These are phyloP conservation scores for Coregonus ussuriensis DNA, from an alignment of 2,797 vertebrate species.

Conservation along the genomic window DNA sequence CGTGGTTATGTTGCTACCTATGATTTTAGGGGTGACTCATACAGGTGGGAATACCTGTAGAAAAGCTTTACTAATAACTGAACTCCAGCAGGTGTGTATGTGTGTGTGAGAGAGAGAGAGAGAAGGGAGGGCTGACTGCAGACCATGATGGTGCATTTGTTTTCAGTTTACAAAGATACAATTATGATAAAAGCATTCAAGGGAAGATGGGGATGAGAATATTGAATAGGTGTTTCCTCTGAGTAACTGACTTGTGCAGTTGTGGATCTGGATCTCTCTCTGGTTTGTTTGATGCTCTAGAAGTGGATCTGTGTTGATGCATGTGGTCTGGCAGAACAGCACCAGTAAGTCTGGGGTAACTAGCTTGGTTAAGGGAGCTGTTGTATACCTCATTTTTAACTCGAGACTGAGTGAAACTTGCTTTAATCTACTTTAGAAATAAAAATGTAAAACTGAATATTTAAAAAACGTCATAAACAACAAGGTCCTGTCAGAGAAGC, in stretches of 20 bases:
- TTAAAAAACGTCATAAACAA: slow-evolving; percentile 29
- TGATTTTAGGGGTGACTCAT: slow-evolving; percentile 60
- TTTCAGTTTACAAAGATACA: slow-evolving; percentile 72
- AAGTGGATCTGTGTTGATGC: slow-evolving; percentile 36
- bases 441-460: slow-evolving; percentile 28
- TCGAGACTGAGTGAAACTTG: slow-evolving; percentile 87
- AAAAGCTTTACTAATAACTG: slow-evolving; percentile 88
- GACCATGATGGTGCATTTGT: slow-evolving; percentile 60
- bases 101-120: slow-evolving; percentile 33
- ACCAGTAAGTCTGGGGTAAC: slow-evolving; percentile 69
- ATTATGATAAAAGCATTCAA: slow-evolving; percentile 70
- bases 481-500: slow-evolving; percentile 74
- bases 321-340: slow-evolving; percentile 36
- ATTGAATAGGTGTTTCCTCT: slow-evolving; percentile 29
- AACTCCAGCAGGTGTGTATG: slow-evolving; percentile 73
- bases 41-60: slow-evolving; percentile 67
- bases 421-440: slow-evolving; percentile 86
- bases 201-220: slow-evolving; percentile 56
- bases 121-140: slow-evolving; percentile 27
- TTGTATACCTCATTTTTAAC: slow-evolving; percentile 99
- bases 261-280: slow-evolving; percentile 15
- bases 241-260: no score
- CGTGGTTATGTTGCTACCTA: slow-evolving; percentile 62
- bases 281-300: slow-evolving; percentile 30
- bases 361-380: slow-evolving; percentile 79